Percentiles rank a stretch among this genome's conserved stretches.
Evolutionary conservation across 2,888 invertebrate genomes (phyloP).

Genomic region (Scaptomyza polygonia): DNA sequence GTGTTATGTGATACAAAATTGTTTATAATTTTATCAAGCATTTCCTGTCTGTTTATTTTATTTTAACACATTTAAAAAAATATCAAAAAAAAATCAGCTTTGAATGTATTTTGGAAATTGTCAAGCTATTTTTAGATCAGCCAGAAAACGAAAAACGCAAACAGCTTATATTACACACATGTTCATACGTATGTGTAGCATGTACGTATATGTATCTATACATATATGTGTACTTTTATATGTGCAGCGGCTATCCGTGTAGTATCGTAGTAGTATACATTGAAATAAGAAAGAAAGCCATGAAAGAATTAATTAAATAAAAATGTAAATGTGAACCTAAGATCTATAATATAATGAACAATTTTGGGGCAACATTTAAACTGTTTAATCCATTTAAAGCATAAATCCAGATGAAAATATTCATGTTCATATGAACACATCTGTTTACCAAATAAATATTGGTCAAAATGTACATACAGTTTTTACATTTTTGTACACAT

Average conservation of each 20-base stretch:
- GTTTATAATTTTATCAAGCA: background rate
- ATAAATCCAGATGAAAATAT: conserved; percentile 24
- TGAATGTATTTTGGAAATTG: conserved; percentile 73
- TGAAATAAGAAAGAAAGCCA: conserved; percentile 1
- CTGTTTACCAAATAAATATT: conserved; percentile 22
- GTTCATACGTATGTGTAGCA: no score
- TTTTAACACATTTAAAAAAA: conserved; percentile 33
- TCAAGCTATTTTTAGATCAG: conserved; percentile 72
- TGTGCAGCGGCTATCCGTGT: conserved; percentile 1
- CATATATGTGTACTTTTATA: conserved; percentile 10
- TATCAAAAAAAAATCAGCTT: conserved; percentile 10
- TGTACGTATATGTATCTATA: background rate
- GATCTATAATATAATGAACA: background rate
- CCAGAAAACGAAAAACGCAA: conserved; percentile 75
- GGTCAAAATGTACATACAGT: background rate
- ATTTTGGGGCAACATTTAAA: background rate
- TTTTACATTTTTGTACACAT: conserved; percentile 11
- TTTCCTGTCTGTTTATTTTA: conserved; percentile 22
- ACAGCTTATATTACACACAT: conserved; percentile 78
- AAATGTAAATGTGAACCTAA: background rate
- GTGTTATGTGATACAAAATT: background rate
- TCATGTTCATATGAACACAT: background rate
- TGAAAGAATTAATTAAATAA: background rate
- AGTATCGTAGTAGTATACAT: conserved; percentile 1
- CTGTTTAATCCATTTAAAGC: background rate